A percentile compares a stretch with the other conserved stretches of the same genome.
These are phyloP conservation scores for Coelopa frigida DNA, from an alignment of 1,140 invertebrate species.

Conservation along the genomic window DNA sequence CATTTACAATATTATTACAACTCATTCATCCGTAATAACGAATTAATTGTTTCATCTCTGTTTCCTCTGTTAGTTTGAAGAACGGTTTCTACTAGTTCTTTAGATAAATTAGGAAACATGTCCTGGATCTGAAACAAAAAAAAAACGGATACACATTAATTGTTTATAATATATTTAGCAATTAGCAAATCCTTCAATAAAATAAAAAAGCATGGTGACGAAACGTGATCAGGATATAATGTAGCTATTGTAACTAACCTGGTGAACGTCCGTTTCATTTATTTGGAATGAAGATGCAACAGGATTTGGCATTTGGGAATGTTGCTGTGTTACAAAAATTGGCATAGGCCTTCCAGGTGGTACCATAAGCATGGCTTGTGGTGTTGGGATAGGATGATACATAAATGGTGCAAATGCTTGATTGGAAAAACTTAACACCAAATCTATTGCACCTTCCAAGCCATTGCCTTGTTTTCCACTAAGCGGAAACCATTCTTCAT, in stretches of 20 bases:
- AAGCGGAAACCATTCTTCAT: constrained; percentile 89
- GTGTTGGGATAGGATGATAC: constrained; percentile 12
- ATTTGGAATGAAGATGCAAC: constrained; percentile 25
- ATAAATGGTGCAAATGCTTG: constrained; percentile 14
- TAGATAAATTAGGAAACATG: constrained; percentile 94
- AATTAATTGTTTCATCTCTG: constrained; percentile 86
- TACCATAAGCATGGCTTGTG: constrained; percentile 56
- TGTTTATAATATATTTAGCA: too few species aligned
- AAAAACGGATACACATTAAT: background rate
- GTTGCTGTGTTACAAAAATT: constrained; percentile 46
- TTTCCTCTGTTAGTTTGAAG: constrained; percentile 83
- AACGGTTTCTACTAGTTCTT: constrained; percentile 84
- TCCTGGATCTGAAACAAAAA: constrained; percentile 67
- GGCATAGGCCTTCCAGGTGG: constrained; percentile 51
- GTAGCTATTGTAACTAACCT: constrained; percentile 49
- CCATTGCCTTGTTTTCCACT: constrained; percentile 89
- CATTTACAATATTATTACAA: too few species aligned
- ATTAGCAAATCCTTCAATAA: background rate
- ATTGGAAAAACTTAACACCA: constrained; percentile 63
- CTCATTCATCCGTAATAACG: constrained; percentile 79
- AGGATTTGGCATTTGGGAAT: constrained; percentile 33
- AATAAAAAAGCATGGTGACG: constrained; percentile 4
- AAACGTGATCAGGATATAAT: background rate
- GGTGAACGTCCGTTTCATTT: constrained; percentile 69
- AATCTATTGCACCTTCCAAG: constrained; percentile 79